Evolutionary conservation across 2,797 vertebrate genomes (phyloP).

Genomic region (Sebastes hubbsi): DNA sequence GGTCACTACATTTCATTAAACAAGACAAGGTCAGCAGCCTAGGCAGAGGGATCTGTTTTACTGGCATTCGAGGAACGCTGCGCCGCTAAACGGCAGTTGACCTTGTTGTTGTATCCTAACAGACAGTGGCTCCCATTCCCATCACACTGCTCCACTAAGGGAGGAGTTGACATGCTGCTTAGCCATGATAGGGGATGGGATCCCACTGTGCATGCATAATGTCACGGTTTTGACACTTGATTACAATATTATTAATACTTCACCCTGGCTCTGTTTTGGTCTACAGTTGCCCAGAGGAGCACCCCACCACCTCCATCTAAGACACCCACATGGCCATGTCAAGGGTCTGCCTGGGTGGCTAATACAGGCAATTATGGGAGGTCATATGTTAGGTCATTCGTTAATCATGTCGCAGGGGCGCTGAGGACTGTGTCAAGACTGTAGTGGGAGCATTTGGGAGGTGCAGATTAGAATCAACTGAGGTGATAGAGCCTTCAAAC

Average conservation of each 20-base stretch:
- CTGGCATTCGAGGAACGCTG: constrained; percentile 55
- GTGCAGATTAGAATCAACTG: constrained; percentile 8
- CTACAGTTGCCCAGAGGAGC: background rate
- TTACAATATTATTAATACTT: constrained; percentile 51
- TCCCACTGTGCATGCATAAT: constrained; percentile 54
- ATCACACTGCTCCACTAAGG: constrained; percentile 8
- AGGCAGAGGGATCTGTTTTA: constrained; percentile 64
- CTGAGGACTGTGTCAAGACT: constrained; percentile 2
- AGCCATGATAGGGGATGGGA: constrained; percentile 25
- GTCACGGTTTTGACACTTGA: constrained; percentile 41
- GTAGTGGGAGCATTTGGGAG: background rate
- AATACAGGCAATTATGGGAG: constrained; percentile 43
- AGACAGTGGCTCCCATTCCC: constrained; percentile 47
- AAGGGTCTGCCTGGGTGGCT: constrained; percentile 21
- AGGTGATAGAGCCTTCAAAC: background rate
- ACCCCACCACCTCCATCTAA: background rate
- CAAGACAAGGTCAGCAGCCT: constrained; percentile 71
- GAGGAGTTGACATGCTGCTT: constrained; percentile 51
- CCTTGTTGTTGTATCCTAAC: constrained; percentile 72
- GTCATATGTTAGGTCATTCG: constrained; percentile 36
- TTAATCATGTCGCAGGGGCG: constrained; percentile 32
- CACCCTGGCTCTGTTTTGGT: constrained; percentile 9
- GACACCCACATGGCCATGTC: constrained; percentile 39
- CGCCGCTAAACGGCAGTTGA: constrained; percentile 60
- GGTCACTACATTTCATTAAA: constrained; percentile 74